These are phyloP conservation scores for Apamea sordens DNA, from an alignment of 2,888 invertebrate species.

Conservation along the genomic window DNA sequence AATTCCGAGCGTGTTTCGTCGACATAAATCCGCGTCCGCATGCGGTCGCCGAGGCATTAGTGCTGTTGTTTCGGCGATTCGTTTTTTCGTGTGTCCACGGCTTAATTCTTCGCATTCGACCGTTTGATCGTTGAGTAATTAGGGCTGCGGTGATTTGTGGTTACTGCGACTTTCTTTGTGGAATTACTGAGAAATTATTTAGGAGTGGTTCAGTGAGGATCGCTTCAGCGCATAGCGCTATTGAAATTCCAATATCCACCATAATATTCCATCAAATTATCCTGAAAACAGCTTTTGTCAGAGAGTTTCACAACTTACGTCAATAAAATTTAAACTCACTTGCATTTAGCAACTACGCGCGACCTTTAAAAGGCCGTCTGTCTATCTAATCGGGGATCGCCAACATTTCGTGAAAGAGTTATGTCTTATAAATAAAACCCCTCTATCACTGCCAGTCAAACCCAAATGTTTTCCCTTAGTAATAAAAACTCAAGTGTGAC, in stretches of 20 bases:
- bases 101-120: constrained; percentile 56
- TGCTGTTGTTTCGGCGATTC: constrained; percentile 59
- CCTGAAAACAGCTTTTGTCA: background rate
- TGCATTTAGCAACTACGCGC: background rate
- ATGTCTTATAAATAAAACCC: background rate
- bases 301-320: background rate
- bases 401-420: background rate
- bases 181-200: background rate
- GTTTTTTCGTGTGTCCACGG: constrained; percentile 54
- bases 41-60: constrained; percentile 63
- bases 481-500: background rate
- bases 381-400: background rate
- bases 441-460: background rate
- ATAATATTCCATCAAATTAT: background rate
- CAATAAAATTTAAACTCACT: background rate
- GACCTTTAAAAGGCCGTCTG: background rate
- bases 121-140: constrained; percentile 53
- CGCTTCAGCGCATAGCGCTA: background rate
- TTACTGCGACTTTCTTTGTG: background rate
- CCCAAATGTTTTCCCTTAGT: background rate
- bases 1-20: constrained; percentile 72
- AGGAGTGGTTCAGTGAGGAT: background rate
- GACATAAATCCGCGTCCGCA: constrained; percentile 73
- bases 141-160: constrained; percentile 26
- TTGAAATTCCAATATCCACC: background rate